Conservation (phyloP, 2,113 vertebrate species). For the Solea senegalensis region DNA sequence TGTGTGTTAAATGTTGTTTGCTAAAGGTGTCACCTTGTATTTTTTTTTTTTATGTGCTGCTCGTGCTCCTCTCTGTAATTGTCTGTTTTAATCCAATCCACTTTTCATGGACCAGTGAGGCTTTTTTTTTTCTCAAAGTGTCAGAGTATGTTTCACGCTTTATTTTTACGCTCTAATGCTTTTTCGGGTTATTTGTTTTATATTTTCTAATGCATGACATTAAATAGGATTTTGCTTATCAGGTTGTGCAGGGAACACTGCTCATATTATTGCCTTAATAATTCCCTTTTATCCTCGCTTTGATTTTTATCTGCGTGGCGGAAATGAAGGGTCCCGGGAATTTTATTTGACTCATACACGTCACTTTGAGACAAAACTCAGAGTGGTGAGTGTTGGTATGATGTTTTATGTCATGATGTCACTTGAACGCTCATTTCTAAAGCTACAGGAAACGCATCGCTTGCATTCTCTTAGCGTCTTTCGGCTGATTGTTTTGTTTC, state of each 20-base stretch:
- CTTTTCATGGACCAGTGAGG: constrained; percentile 17
- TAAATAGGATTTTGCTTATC: constrained; percentile 33
- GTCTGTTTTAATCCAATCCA: not conserved
- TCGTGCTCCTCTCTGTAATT: no score
- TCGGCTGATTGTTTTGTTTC: not conserved
- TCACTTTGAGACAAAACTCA: not conserved
- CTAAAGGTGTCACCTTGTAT: no score
- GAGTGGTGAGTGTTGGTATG: not conserved
- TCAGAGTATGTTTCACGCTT: constrained; percentile 54
- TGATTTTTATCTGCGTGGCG: constrained; percentile 34
- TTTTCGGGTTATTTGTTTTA: constrained; percentile 47
- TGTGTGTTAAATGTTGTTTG: no score
- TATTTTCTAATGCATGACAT: constrained; percentile 42
- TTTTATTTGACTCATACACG: not conserved
- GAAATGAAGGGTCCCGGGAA: constrained; percentile 28
- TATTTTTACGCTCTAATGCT: constrained; percentile 42
- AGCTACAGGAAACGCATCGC: no score
- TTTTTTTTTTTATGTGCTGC: no score
- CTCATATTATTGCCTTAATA: constrained; percentile 29
- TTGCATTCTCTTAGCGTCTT: not conserved
- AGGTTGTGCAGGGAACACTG: not conserved
- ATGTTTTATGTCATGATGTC: not conserved
- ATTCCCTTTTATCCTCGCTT: constrained; percentile 38
- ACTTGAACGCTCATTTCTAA: no score
- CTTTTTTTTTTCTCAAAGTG: constrained; percentile 50